phyloP scores from a whole-genome alignment of 2,113 vertebrate species.

The Mobula birostris region DNA sequence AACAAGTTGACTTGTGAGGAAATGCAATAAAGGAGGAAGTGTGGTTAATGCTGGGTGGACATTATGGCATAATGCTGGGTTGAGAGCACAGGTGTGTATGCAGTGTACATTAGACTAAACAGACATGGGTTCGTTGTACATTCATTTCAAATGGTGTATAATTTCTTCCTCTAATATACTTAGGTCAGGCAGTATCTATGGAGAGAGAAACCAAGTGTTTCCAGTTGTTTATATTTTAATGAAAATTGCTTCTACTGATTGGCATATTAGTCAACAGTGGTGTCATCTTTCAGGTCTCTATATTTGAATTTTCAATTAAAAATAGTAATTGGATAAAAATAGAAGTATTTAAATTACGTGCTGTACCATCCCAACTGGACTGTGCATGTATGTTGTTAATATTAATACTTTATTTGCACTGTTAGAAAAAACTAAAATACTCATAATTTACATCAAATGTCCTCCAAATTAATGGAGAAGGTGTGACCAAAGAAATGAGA shows the following conservation, averaged over 20 bases:
- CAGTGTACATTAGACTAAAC: no score
- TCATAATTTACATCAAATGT: not conserved
- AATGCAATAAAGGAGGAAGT: no score
- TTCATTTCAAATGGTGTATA: no score
- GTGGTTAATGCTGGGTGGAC: no score
- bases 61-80: no score
- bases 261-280: not conserved
- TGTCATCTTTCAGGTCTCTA: not conserved
- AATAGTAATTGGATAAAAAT: not conserved
- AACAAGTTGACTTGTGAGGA: no score
- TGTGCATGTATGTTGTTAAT: not conserved
- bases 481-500: not conserved
- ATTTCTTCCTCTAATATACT: not conserved
- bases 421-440: not conserved
- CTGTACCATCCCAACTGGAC: not conserved
- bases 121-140: no score
- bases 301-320: not conserved
- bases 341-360: not conserved
- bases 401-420: not conserved
- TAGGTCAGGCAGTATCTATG: not conserved
- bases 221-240: not conserved
- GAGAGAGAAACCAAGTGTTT: no score
- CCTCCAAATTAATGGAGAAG: not conserved
- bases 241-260: not conserved
- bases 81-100: no score